Base-by-base conservation (phyloP, 2,113 vertebrate species). In the Gasterosteus nipponicus region DNA sequence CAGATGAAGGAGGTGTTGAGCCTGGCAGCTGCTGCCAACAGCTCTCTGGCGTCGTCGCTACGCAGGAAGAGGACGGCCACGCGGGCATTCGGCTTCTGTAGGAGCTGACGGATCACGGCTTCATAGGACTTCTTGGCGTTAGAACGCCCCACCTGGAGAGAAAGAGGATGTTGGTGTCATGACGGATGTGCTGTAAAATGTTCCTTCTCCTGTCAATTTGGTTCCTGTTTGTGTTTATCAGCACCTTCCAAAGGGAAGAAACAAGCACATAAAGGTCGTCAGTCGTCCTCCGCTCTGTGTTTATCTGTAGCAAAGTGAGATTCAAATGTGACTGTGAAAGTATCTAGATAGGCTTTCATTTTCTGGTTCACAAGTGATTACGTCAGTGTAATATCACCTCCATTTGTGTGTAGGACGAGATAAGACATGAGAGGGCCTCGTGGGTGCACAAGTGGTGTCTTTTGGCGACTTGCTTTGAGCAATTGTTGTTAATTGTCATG, bases 91-190 rank as follows among this genome's bases (percentile, higher is more conserved):
- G 98, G 96, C 42, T 99, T 99, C 92, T 97, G 97, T 35, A 98
- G 95, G 69, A 99, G 95, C 88, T 99, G 97, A 2, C 94, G 94
- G 85, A 99, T 95, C 76, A 99, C 97, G 0, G 95, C 95, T 0
- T 99, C 97, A 0, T 98, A 99, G 15, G 97, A 98, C 68, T 98
- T 98, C 80, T 98, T 96, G 16, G 97, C 97, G 14, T 97, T 99
- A 57, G 98, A 97, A 44, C 97, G 92, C 0, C 97, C 98, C 65
- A 99, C 97, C 92, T 93, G 78, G 66, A 81, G 8, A 74, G 31
- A 83, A 53, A 80, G 9, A 58, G 10, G 42, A 44, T 7, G 42
- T 41, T 51, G 31, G n/a, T 53, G 18, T 33, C 49, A 66, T 9
- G 9, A 57, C 14, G 39, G 8, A 65, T 54, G 1, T 16, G 41